Conservation (phyloP, 2,888 invertebrate genomes). For the Scaptomyza tumidula region DNA sequence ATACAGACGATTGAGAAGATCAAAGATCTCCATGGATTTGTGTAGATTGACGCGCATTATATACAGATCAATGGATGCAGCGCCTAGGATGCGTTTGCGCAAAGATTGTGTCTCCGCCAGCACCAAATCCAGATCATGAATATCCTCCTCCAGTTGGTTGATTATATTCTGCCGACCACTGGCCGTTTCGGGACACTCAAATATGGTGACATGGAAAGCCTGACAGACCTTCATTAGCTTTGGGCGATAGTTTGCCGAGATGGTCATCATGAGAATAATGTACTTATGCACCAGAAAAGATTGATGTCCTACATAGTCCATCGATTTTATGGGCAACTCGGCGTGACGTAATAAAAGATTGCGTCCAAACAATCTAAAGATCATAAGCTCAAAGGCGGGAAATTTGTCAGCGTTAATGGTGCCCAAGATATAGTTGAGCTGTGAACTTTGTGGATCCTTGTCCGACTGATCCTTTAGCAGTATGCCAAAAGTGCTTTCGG, state of each 20-base stretch:
- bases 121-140: slow-evolving; percentile 90
- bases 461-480: slow-evolving; percentile 70
- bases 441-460: slow-evolving; percentile 8
- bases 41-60: slow-evolving; percentile 92
- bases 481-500: slow-evolving; percentile 60
- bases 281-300: slow-evolving; percentile 86
- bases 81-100: slow-evolving; percentile 88
- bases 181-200: slow-evolving; percentile 92
- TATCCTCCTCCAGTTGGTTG: slow-evolving; percentile 89
- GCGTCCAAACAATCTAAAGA: slow-evolving; percentile 97
- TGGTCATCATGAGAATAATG: slow-evolving; percentile 91
- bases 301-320: slow-evolving; percentile 85
- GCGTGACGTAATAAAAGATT: slow-evolving; percentile 96
- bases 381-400: slow-evolving; percentile 96
- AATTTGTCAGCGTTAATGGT: slow-evolving; percentile 96
- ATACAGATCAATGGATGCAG: slow-evolving; percentile 61
- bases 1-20: slow-evolving; percentile 94
- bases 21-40: slow-evolving; percentile 95
- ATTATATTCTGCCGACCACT: slow-evolving; percentile 90
- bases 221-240: slow-evolving; percentile 93
- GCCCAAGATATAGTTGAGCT: slow-evolving; percentile 95
- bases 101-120: slow-evolving; percentile 91
- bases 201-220: slow-evolving; percentile 92
- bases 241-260: slow-evolving; percentile 91
- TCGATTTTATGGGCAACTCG: slow-evolving; percentile 93